Conservation (phyloP, 1,140 invertebrate species). For the Caenorhabditis tropicalis region DNA sequence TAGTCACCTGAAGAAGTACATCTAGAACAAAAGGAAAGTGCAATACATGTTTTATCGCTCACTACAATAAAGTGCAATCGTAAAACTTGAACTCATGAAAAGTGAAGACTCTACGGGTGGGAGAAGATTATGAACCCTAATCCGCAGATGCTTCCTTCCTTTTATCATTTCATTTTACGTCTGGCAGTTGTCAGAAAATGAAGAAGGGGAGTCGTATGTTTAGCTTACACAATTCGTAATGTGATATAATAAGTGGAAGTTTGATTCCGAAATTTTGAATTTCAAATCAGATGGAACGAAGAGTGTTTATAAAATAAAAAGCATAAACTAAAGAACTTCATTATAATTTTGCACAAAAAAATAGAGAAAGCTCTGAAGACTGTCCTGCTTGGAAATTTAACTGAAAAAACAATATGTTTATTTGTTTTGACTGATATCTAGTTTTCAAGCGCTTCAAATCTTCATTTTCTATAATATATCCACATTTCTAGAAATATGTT, state of each 20-base stretch:
- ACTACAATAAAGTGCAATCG: conserved; percentile 11
- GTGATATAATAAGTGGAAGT: not conserved
- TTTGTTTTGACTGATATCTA: too few species aligned
- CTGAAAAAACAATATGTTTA: too few species aligned
- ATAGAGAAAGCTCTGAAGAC: too few species aligned
- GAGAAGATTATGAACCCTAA: not conserved
- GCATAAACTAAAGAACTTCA: too few species aligned
- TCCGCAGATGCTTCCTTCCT: not conserved
- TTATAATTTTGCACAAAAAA: too few species aligned
- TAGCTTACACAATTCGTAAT: not conserved
- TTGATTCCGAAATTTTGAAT: not conserved
- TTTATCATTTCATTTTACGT: not conserved
- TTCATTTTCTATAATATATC: too few species aligned
- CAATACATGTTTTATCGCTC: not conserved
- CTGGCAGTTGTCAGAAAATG: not conserved
- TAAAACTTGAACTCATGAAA: conserved; percentile 35
- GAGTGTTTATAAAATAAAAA: too few species aligned
- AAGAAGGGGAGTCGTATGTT: not conserved
- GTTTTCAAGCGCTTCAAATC: too few species aligned
- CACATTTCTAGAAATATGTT: too few species aligned
- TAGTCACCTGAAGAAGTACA: not conserved
- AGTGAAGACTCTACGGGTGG: not conserved
- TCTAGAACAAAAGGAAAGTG: not conserved
- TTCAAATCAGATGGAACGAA: too few species aligned
- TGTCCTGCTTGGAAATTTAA: too few species aligned